Conservation (phyloP, 2,113 vertebrate genomes). For the Uria aalge region DNA sequence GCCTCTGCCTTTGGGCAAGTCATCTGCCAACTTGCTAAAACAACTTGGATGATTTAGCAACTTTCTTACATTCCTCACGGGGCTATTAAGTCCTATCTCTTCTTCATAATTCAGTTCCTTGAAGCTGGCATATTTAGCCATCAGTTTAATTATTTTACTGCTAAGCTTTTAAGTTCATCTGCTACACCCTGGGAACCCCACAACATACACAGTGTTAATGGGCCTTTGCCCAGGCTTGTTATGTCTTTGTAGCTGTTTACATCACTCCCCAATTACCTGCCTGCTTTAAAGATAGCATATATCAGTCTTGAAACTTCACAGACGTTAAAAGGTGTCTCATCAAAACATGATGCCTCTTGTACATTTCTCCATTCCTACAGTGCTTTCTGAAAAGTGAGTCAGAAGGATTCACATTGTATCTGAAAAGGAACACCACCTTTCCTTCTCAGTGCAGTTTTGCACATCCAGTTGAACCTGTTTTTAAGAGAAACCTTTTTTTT, state of each 20-base stretch:
- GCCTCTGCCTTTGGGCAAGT: slow-evolving; percentile 5
- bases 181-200: background rate
- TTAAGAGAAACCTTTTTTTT: background rate
- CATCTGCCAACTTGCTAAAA: background rate
- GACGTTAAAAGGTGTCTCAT: background rate
- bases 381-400: background rate
- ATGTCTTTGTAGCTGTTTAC: background rate
- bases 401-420: background rate
- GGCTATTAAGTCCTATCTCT: slow-evolving; percentile 14
- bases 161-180: background rate
- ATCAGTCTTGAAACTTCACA: background rate
- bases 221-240: background rate
- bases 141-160: slow-evolving; percentile 34
- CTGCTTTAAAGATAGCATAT: slow-evolving; percentile 11
- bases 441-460: background rate
- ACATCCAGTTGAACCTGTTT: background rate
- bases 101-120: background rate
- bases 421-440: background rate
- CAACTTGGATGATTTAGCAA: slow-evolving; percentile 14
- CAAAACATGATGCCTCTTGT: background rate
- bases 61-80: background rate
- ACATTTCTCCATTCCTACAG: background rate
- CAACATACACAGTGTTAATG: background rate
- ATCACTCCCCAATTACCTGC: background rate
- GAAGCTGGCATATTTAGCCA: background rate